These are phyloP conservation scores for Myrmecophaga tridactyla DNA, from an alignment of 2,113 vertebrate genomes.

Conservation along the genomic window DNA sequence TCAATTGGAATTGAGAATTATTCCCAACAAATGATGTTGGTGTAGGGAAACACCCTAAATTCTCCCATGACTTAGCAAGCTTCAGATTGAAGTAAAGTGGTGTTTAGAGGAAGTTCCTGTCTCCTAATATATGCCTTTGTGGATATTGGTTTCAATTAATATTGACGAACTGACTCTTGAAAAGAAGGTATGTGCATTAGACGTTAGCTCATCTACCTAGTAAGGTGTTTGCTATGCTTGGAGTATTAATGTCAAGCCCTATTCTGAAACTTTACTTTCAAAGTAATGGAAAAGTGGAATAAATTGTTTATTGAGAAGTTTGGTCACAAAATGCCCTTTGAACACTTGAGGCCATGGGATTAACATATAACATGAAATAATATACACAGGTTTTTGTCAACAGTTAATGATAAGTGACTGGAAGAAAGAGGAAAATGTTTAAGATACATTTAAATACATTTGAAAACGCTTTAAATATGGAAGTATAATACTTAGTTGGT, in stretches of 20 bases:
- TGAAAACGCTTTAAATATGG: not conserved
- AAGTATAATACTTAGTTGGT: constrained; percentile 56
- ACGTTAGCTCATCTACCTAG: constrained; percentile 26
- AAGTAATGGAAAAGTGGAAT: constrained; percentile 55
- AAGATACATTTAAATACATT: not conserved
- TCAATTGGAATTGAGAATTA: constrained; percentile 57
- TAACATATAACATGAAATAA: constrained; percentile 32
- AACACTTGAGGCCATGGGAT: constrained; percentile 9
- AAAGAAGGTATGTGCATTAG: constrained; percentile 50
- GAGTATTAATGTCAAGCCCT: not conserved
- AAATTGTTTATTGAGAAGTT: constrained; percentile 65
- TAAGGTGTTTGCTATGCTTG: not conserved
- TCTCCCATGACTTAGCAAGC: constrained; percentile 21
- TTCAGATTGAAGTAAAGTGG: constrained; percentile 28
- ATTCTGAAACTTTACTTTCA: constrained; percentile 62
- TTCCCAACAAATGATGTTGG: constrained; percentile 42
- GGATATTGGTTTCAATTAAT: constrained; percentile 39
- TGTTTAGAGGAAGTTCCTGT: constrained; percentile 34
- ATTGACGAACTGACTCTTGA: constrained; percentile 42
- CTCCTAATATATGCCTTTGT: constrained; percentile 15
- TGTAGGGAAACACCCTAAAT: constrained; percentile 35
- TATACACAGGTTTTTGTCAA: constrained; percentile 38
- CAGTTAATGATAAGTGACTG: constrained; percentile 53
- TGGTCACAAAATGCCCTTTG: constrained; percentile 41
- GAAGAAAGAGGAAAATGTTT: constrained; percentile 40